Base-by-base conservation (phyloP, 2,797 vertebrate genomes). In the Poecilia wingei region DNA sequence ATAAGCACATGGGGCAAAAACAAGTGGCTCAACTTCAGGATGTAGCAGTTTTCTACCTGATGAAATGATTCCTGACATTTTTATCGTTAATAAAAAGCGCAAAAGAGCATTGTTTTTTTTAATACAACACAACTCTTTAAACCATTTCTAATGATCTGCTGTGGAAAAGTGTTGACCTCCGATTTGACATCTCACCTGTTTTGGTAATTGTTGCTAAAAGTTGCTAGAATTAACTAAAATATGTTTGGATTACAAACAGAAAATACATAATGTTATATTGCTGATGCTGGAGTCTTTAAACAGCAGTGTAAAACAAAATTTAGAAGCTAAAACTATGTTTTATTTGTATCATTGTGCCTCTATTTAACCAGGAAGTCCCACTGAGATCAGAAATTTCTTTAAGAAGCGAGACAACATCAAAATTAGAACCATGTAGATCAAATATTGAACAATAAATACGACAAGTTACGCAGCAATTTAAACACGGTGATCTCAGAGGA, bases 91-190 rank as follows among this genome's bases (percentile, higher is more conserved):
- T 39, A 68, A 66, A 25, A 72, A 75, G 75, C 80, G 91, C 90
- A 94, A 89, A 82, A 80, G 78, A 47, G 13, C 77, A 85, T 84
- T 93, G 93, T 94, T 84, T 92, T 74, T 95, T 85, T 92, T 72
- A 71, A 76, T 81, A 66, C 45, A 71, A 43, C 79, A 68, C 76
- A 13, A 78, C 78, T 81, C 72, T 49, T 79, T 39, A 81, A 85
- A 82, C 82, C 78, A 75, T 82, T 75, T 51, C 80, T 74, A 78
- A 71, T 72, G 66, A 90, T 83, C 66, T 88, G 70, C 45, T 69
- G 51, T 76, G 36, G 76, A 84, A 82, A 90, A 89, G 88, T 85
- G 71, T 82, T 91, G 82, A 39, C 89, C 91, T 71, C 46, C 76
- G 57, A 75, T 90, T 88, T 86, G 76, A 85, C 74, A 78, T 77